Conservation (phyloP, 2,888 invertebrate species). For the Ennomos fuscantarius region DNA sequence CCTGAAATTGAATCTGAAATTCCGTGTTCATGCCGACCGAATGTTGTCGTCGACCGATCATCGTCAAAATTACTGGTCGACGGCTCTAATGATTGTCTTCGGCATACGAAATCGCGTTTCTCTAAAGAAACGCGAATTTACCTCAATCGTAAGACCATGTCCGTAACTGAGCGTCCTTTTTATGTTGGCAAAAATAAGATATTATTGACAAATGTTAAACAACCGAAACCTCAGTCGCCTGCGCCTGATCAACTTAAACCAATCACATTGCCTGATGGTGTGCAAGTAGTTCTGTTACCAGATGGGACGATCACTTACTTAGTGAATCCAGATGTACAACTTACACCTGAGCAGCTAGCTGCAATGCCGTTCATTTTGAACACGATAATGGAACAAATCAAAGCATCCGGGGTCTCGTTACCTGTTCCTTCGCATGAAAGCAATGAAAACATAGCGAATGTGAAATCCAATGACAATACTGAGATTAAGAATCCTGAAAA, state of each 20-base stretch:
- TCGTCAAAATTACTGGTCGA: constrained; percentile 42
- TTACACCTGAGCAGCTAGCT: constrained; percentile 22
- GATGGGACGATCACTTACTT: constrained; percentile 42
- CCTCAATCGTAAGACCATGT: constrained; percentile 46
- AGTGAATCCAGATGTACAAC: constrained; percentile 28
- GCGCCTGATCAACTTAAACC: constrained; percentile 8
- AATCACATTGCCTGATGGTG: constrained; percentile 44
- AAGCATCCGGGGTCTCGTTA: constrained; percentile 24
- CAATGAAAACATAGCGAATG: constrained; percentile 5
- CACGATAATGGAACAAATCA: constrained; percentile 25
- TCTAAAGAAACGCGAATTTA: constrained; percentile 44
- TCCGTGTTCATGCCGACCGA: constrained; percentile 30
- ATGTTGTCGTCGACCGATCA: constrained; percentile 25
- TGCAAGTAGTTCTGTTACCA: constrained; percentile 48
- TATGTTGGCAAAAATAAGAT: constrained; percentile 70
- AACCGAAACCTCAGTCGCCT: constrained; percentile 1
- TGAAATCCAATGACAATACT: neutral
- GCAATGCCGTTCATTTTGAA: constrained; percentile 26
- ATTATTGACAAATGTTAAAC: constrained; percentile 62
- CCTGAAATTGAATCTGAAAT: neutral
- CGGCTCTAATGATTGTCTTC: constrained; percentile 30
- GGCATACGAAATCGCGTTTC: constrained; percentile 20
- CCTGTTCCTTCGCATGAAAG: constrained; percentile 6
- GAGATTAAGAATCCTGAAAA: constrained; percentile 3
- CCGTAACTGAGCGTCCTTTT: constrained; percentile 51